Conservation (phyloP, 2,113 vertebrate species). For the Xyliphius kryptos region DNA sequence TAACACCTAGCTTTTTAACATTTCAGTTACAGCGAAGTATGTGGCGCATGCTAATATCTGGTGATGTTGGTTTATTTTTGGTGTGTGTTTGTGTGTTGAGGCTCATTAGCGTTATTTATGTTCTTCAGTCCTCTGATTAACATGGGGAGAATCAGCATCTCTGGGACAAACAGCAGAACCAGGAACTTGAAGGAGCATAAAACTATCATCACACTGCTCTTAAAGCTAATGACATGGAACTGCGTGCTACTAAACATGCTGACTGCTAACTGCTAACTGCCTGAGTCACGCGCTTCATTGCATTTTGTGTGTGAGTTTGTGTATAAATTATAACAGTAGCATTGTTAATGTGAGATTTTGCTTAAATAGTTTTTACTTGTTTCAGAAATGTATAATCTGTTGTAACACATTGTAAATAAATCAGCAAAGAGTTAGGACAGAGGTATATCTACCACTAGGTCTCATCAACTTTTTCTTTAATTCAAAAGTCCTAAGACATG, state of each 20-base stretch:
- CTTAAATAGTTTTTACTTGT: too few relatives aligned
- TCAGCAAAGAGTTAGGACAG: too few relatives aligned
- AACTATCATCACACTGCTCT: conserved; percentile 4
- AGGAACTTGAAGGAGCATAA: conserved; percentile 15
- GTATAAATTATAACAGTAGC: too few relatives aligned
- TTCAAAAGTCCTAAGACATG: too few relatives aligned
- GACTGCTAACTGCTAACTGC: conserved; percentile 2
- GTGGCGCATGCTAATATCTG: not conserved
- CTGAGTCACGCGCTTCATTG: not conserved
- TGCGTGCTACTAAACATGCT: not conserved
- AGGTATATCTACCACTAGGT: too few relatives aligned
- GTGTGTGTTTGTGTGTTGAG: conserved; percentile 7
- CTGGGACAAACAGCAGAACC: not conserved
- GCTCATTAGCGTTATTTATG: conserved; percentile 16
- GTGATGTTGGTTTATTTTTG: conserved; percentile 3
- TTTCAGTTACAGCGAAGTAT: too few relatives aligned
- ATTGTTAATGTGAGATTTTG: too few relatives aligned
- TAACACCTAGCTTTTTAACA: too few relatives aligned
- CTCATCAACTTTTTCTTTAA: too few relatives aligned
- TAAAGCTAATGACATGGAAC: conserved; percentile 4
- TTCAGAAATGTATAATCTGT: too few relatives aligned
- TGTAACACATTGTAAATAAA: too few relatives aligned
- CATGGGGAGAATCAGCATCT: conserved; percentile 11
- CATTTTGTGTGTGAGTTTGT: too few relatives aligned
- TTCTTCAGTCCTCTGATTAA: conserved; percentile 2